Conservation (phyloP, 2,113 vertebrate genomes). For the Leptobrachium ailaonicum region DNA sequence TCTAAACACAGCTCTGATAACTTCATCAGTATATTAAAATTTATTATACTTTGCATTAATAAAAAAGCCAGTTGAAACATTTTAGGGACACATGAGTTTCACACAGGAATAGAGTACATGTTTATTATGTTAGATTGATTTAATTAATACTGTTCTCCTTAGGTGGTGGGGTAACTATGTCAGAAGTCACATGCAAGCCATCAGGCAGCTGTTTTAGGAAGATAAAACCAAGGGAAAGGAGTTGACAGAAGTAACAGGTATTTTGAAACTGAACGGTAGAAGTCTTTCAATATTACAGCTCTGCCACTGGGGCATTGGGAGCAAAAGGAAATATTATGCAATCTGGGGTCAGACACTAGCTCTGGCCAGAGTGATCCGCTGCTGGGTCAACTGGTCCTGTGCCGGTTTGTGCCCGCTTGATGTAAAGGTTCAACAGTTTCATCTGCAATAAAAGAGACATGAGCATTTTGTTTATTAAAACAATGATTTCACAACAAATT, state of each 20-base stretch:
- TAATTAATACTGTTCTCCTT: constrained; percentile 75
- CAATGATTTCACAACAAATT: no score
- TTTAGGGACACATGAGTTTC: constrained; percentile 58
- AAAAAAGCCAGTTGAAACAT: background rate
- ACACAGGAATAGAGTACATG: constrained; percentile 62
- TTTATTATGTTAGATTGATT: constrained; percentile 66
- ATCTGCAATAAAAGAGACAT: constrained; percentile 67
- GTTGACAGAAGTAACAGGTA: constrained; percentile 51
- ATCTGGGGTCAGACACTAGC: constrained; percentile 70
- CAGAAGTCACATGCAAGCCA: constrained; percentile 77
- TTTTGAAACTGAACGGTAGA: constrained; percentile 58
- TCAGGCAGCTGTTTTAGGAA: constrained; percentile 55
- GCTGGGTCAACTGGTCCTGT: constrained; percentile 78
- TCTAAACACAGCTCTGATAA: background rate
- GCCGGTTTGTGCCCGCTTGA: constrained; percentile 93
- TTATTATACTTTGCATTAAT: background rate
- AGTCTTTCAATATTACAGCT: constrained; percentile 60
- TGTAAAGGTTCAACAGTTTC: constrained; percentile 96
- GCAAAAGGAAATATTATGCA: constrained; percentile 53
- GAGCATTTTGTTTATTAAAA: background rate
- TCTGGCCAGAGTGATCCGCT: constrained; percentile 70
- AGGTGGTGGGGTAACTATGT: constrained; percentile 66
- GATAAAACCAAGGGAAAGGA: constrained; percentile 53
- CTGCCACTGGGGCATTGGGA: constrained; percentile 52
- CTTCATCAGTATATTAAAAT: constrained; percentile 65